Conservation (phyloP, 2,888 invertebrate species). For the Lomographa bimaculata region DNA sequence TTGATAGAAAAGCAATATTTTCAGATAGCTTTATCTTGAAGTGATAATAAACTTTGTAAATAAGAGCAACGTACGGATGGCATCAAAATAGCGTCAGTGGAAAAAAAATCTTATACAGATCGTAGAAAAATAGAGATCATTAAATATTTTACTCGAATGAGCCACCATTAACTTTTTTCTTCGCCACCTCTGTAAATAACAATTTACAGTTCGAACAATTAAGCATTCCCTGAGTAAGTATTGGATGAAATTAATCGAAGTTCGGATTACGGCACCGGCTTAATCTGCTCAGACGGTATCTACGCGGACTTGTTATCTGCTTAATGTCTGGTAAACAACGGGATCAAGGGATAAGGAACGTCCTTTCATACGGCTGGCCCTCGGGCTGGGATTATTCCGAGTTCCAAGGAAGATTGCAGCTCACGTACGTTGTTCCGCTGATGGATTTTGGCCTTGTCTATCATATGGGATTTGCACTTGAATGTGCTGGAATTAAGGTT, state of each 20-base stretch:
- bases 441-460: slow-evolving; percentile 40
- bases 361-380: slow-evolving; percentile 79
- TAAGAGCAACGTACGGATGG: no score
- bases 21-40: no score
- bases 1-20: no score
- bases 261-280: slow-evolving; percentile 77
- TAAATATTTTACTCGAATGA: slow-evolving; percentile 12
- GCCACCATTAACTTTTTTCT: slow-evolving; percentile 28
- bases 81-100: no score
- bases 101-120: no score
- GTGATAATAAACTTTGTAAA: no score
- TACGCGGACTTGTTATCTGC: slow-evolving; percentile 83
- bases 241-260: slow-evolving; percentile 83
- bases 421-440: slow-evolving; percentile 56
- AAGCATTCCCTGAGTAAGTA: slow-evolving; percentile 70
- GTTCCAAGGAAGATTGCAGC: slow-evolving; percentile 70
- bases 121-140: background rate
- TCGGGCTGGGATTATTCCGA: slow-evolving; percentile 75
- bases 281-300: slow-evolving; percentile 80
- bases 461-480: slow-evolving; percentile 30
- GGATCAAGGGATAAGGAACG: slow-evolving; percentile 83
- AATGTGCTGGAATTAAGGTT: slow-evolving; percentile 17
- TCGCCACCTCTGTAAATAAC: slow-evolving; percentile 42
- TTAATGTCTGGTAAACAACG: slow-evolving; percentile 85
- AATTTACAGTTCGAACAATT: slow-evolving; percentile 58